phyloP scores from a whole-genome alignment of 2,113 vertebrate species.

The Anoplopoma fimbria region DNA sequence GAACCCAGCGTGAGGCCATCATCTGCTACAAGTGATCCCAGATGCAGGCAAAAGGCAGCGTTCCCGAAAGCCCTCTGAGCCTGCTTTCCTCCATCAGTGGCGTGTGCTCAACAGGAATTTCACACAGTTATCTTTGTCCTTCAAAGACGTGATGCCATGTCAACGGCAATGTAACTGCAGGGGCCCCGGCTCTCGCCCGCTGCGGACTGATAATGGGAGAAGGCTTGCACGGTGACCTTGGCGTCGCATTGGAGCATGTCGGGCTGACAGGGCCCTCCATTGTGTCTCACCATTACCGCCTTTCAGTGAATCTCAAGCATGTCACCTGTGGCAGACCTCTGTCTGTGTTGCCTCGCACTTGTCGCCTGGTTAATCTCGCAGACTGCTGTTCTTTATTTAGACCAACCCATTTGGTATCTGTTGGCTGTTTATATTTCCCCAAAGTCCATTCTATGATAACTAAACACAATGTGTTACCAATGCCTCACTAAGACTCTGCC shows the following conservation, averaged over 20 bases:
- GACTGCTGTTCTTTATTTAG: constrained; percentile 80
- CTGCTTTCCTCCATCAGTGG: constrained; percentile 71
- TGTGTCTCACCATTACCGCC: constrained; percentile 63
- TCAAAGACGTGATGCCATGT: constrained; percentile 75
- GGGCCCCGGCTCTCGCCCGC: constrained; percentile 53
- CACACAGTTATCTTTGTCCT: constrained; percentile 84
- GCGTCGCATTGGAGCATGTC: constrained; percentile 35
- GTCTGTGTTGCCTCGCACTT: constrained; percentile 60
- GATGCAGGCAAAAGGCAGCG: constrained; percentile 23
- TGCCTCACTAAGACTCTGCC: constrained; percentile 40
- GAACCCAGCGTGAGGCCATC: constrained; percentile 40
- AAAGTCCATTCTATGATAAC: constrained; percentile 67
- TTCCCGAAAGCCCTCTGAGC: constrained; percentile 51
- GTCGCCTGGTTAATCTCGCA: constrained; percentile 76
- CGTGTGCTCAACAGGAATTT: constrained; percentile 74
- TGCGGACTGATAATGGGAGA: constrained; percentile 61
- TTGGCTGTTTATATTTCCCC: constrained; percentile 59
- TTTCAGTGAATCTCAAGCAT: constrained; percentile 65
- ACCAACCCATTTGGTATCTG: constrained; percentile 56
- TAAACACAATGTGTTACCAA: constrained; percentile 55
- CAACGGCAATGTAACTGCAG: constrained; percentile 58
- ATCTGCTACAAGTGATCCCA: constrained; percentile 60
- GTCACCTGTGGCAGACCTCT: constrained; percentile 77
- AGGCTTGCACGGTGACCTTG: constrained; percentile 67
- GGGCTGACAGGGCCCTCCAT: constrained; percentile 22